Evolutionary conservation across 2,113 vertebrate genomes (phyloP).

Genomic region (Aegypius monachus): DNA sequence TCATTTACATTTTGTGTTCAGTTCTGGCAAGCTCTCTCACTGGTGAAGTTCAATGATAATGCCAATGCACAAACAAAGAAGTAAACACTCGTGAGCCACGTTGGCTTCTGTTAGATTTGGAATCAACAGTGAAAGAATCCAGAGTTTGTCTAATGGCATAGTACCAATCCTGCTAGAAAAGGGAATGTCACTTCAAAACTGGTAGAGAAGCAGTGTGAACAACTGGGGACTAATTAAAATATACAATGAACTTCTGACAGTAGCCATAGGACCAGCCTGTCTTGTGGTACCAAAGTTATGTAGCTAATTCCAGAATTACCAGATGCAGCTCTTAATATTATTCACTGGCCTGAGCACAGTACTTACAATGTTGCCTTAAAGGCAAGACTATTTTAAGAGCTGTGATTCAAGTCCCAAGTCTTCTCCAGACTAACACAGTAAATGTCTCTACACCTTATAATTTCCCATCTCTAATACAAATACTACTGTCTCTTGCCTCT

Average conservation of each 20-base stretch:
- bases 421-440: neutral
- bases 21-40: neutral
- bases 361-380: neutral
- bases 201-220: neutral
- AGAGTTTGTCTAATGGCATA: neutral
- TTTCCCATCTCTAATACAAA: neutral
- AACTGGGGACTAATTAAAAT: neutral
- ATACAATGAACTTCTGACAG: neutral
- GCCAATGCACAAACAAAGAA: conserved; percentile 37
- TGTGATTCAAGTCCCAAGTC: neutral
- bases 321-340: neutral
- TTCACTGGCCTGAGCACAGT: neutral
- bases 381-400: neutral
- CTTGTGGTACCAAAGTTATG: rapidly evolving
- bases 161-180: neutral
- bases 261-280: neutral
- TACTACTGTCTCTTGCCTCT: neutral
- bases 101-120: neutral
- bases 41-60: conserved; percentile 6
- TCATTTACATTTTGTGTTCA: conserved; percentile 33
- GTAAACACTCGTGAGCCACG: neutral
- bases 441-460: neutral
- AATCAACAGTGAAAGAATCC: conserved; percentile 12
- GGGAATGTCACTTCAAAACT: neutral
- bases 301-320: neutral